Percentiles rank a stretch among this genome's conserved stretches.
Evolutionary conservation across 2,888 invertebrate genomes (phyloP).

Genomic region (Eupithecia dodoneata): DNA sequence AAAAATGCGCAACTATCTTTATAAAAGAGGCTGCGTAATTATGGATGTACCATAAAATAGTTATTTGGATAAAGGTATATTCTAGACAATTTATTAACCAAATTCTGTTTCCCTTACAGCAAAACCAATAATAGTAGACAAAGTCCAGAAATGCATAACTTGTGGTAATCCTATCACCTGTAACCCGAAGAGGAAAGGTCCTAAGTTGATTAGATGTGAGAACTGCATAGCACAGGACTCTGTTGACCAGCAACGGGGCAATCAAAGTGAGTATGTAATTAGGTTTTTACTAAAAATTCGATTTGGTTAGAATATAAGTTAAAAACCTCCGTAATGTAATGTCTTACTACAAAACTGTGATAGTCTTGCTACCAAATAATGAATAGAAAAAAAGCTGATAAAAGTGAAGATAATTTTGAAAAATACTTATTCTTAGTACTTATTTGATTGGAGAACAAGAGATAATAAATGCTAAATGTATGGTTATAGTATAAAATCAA

Average conservation of each 20-base stretch:
- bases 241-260: conserved; percentile 73
- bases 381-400: no score
- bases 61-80: not conserved
- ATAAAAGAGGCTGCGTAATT: not conserved
- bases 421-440: no score
- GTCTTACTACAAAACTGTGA: no score
- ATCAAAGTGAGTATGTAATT: conserved; percentile 64
- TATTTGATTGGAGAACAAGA: no score
- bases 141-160: conserved; percentile 84
- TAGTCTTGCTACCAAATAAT: not conserved
- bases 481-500: not conserved
- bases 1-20: not conserved
- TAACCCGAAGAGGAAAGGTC: conserved; percentile 86
- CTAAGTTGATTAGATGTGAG: conserved; percentile 85
- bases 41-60: not conserved
- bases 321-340: not conserved
- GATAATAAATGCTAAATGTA: no score
- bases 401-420: no score
- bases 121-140: conserved; percentile 81
- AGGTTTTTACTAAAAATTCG: not conserved
- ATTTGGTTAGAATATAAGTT: not conserved
- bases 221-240: conserved; percentile 85
- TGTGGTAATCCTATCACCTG: conserved; percentile 83
- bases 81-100: not conserved
- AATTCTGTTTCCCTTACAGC: conserved; percentile 60